A percentile compares a stretch with the other conserved stretches of the same genome.
Evolutionary conservation across 2,888 invertebrate species (phyloP).

Genomic region (Noctua janthe): DNA sequence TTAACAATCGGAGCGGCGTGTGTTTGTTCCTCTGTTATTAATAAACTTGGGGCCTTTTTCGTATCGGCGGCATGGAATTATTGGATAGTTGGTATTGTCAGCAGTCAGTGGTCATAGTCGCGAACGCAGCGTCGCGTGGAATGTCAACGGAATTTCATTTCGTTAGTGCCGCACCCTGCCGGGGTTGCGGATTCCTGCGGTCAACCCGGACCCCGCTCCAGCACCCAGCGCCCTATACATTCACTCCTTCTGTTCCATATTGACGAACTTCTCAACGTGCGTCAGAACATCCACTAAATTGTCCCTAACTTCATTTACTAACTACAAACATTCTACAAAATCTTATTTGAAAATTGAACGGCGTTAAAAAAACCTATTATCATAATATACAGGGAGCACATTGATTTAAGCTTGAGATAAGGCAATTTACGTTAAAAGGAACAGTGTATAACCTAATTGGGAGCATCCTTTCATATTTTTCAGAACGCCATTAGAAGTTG

Average conservation of each 20-base stretch:
- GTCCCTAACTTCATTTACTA: conserved; percentile 32
- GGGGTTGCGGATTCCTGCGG: conserved; percentile 83
- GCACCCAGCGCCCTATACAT: conserved; percentile 54
- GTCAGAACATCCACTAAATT: conserved; percentile 36
- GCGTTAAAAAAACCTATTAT: conserved; percentile 58
- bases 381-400: conserved; percentile 63
- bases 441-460: conserved; percentile 77
- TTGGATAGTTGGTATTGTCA: conserved; percentile 75
- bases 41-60: conserved; percentile 65
- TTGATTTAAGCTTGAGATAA: conserved; percentile 73
- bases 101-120: conserved; percentile 72
- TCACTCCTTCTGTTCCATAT: conserved; percentile 54
- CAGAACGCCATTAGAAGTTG: conserved; percentile 75
- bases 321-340: conserved; percentile 33
- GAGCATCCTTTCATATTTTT: conserved; percentile 77
- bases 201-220: conserved; percentile 63
- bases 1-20: conserved; percentile 24
- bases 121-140: conserved; percentile 76
- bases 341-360: conserved; percentile 39
- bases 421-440: conserved; percentile 78
- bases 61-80: conserved; percentile 63
- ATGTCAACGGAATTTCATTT: conserved; percentile 88
- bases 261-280: conserved; percentile 41
- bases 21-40: conserved; percentile 56
- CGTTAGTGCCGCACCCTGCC: conserved; percentile 80